Percentiles rank a stretch among this genome's conserved stretches.
Evolutionary conservation across 1,140 invertebrate species (phyloP).

Genomic region (Eciton burchellii): DNA sequence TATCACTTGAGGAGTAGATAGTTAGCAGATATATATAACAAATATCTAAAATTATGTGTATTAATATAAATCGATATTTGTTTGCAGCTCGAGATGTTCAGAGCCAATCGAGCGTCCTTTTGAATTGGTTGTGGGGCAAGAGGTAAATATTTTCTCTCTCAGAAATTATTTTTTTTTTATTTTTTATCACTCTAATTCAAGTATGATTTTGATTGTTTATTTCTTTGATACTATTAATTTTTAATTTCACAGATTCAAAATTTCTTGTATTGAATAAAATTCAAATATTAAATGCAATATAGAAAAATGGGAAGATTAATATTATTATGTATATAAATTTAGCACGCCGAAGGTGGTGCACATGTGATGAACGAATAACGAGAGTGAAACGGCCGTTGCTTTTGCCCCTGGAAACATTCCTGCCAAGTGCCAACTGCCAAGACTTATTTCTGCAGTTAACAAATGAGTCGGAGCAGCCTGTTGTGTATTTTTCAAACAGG

Average conservation of each 20-base stretch:
- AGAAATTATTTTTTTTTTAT: not conserved
- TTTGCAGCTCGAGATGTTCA: constrained; percentile 90
- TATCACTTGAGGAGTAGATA: constrained; percentile 73
- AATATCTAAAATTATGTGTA: not conserved
- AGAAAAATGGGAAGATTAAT: not conserved
- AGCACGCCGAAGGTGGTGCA: constrained; percentile 85
- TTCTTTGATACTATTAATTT: constrained; percentile 3
- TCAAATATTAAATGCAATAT: not conserved
- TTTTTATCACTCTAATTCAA: not conserved
- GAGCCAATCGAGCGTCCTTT: constrained; percentile 90
- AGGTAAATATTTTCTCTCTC: constrained; percentile 75
- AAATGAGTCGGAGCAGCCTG: constrained; percentile 28
- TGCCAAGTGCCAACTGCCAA: constrained; percentile 81
- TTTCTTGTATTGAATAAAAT: not conserved
- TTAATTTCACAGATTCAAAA: constrained; percentile 7
- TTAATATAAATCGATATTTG: constrained; percentile 27
- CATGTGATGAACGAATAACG: constrained; percentile 81
- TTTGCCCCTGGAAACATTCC: constrained; percentile 81
- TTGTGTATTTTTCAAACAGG: constrained; percentile 39
- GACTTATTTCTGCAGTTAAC: constrained; percentile 65
- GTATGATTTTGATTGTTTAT: not conserved
- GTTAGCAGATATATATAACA: not conserved
- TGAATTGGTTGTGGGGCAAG: constrained; percentile 92
- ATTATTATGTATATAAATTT: constrained; percentile 59
- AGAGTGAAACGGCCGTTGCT: constrained; percentile 65